Percentiles rank a stretch among this genome's conserved stretches.
Conservation (phyloP, 92 coral and sea anemone genomes). For the Zoanthus gigantus region DNA sequence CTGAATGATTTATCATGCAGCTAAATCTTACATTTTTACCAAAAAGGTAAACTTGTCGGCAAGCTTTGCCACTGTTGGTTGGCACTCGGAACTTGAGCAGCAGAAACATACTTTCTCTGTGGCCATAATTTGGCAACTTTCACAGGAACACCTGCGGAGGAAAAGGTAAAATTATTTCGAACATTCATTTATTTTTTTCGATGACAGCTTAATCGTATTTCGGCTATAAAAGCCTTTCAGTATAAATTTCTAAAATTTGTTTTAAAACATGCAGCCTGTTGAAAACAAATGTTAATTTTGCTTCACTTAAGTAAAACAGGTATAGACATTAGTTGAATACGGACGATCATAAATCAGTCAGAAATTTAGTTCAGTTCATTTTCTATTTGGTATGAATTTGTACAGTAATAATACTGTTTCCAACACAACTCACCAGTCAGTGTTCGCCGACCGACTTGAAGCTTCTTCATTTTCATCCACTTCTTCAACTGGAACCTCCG, state of each 20-base stretch:
- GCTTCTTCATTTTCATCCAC: background rate
- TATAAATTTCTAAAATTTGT: background rate
- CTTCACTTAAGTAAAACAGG: background rate
- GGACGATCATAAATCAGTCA: too few species aligned
- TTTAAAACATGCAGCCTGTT: background rate
- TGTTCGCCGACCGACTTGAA: conserved; percentile 6
- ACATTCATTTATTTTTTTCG: background rate
- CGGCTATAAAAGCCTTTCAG: background rate
- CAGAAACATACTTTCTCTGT: too few species aligned
- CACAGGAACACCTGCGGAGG: background rate
- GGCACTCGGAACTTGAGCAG: background rate
- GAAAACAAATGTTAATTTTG: background rate
- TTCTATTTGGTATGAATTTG: background rate
- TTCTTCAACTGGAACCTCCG: background rate
- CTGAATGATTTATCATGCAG: conserved; percentile 5
- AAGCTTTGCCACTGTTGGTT: background rate
- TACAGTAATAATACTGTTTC: too few species aligned
- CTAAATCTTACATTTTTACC: background rate
- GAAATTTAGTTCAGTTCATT: too few species aligned
- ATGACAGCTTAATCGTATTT: background rate
- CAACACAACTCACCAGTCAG: conserved; percentile 20
- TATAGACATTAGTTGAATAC: background rate
- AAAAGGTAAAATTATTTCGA: background rate
- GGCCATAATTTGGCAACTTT: background rate
- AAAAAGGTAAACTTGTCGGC: background rate